Evolutionary conservation across 92 coral and sea anemone species (phyloP), one percentile per base, ranked within the genome.

Genomic region (Palythoa caribaeorum): DNA sequence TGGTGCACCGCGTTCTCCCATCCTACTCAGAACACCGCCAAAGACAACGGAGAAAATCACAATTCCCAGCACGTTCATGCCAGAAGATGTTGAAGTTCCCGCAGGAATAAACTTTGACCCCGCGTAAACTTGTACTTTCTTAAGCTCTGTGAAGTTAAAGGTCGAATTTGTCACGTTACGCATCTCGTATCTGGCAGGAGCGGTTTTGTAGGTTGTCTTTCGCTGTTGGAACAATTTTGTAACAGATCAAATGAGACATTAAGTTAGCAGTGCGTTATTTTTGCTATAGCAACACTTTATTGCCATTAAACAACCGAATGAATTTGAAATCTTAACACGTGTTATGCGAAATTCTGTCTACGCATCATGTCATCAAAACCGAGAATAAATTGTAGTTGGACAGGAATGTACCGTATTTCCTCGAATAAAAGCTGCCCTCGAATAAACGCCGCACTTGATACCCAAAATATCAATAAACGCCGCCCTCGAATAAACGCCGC

Each of bases 1-100:
- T 1, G 98, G 98, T 13, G 90, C 86, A 7, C 98, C 98, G 17
- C 91, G 91, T 38, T 94, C 92, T n/a, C 98, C 98, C 93, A 94
- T 77, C 53, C 98, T 91, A 54, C 98, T 94, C 38, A 96, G 93
- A 55, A 96, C 93, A 21, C 92, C 81, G 15, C 98, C 98, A 57
- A 96, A 96, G 76, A 93, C 94, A 59, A 96, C 95, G 0, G 98
- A 94, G 75, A 96, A 94, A 70, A 96, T 88, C 16, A 94, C 94
- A 52, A 96, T 86, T 1, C 98, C 98, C 21, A 96, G 88, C 28
- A 96, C 94, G 79, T 96, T 94, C 86, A 93, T 77, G 13, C 98
- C 96, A 52, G 74, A 54, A 54, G 90, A 81, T 5, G 66, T 70
- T 65, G 50, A 65, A 60, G 87, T 80, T 3, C 98, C 98, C 28